phyloP scores from a whole-genome alignment of 1,140 invertebrate species.

The Armadillidium nasatum region DNA sequence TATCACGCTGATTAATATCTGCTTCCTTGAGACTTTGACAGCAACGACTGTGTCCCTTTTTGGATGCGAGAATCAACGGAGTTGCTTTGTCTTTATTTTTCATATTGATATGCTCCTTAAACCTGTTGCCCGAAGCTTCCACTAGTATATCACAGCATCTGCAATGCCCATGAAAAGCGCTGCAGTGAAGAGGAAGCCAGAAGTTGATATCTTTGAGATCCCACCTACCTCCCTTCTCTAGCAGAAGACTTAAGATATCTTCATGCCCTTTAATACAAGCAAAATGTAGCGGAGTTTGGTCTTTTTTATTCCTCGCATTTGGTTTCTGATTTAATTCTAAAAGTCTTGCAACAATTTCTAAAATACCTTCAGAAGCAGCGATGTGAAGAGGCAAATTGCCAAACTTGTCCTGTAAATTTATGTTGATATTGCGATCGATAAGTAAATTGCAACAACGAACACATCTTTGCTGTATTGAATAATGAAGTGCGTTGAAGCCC shows the following conservation, averaged over 20 bases:
- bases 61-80: background rate
- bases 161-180: background rate
- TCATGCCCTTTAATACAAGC: background rate
- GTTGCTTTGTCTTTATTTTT: background rate
- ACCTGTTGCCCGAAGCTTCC: background rate
- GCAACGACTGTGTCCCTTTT: background rate
- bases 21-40: background rate
- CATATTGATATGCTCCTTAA: background rate
- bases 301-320: conserved; percentile 2
- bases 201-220: background rate
- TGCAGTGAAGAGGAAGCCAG: background rate
- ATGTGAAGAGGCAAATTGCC: background rate
- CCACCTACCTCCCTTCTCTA: background rate
- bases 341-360: background rate
- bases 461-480: background rate
- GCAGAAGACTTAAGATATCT: background rate
- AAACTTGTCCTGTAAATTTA: background rate
- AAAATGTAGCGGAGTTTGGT: background rate
- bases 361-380: background rate
- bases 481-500: background rate
- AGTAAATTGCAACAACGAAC: background rate
- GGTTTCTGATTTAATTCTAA: background rate
- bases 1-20: background rate
- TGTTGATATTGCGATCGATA: background rate
- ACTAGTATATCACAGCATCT: background rate